Evolutionary conservation across 2,113 vertebrate genomes (phyloP), one percentile per base, ranked within the genome.

Genomic region (Lycaon pictus): DNA sequence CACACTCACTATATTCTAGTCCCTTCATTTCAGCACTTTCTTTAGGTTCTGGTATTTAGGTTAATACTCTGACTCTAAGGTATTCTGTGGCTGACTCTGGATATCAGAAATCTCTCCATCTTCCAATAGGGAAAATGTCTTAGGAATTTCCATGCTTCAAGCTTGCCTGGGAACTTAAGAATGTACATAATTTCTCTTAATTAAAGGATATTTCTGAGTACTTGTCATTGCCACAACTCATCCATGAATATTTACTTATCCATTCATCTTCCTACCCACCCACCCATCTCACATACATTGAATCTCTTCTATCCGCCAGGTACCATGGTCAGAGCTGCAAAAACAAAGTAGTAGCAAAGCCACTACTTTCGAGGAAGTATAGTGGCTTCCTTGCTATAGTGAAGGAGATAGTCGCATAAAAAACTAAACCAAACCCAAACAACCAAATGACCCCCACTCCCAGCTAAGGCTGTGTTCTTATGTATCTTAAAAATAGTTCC

Each of bases 111-210:
- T 29, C 29, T 53, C n/a, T 77, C 29, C 1, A 55, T 90, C 22
- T 25, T 87, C n/a, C 17, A 90, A n/a, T 80, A 62, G 55, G 81
- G 29, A 85, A 55, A 90, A 65, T 23, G 2, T 48, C 13, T 71
- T 58, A 65, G 29, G 48, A 53, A 85, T 86, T 89, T 83, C n/a
- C 19, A 27, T 79, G 67, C 43, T 95, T 97, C 9, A 65, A 69
- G 43, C 81, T 95, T 94, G 25, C 85, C 71, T 88, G 76, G 56
- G 9, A 94, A 95, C 53, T 85, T 72, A 90, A 55, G 37, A 92
- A 56, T 22, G 7, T 91, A 87, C 67, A 19, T 83, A 8, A 93
- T 96, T 94, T 95, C 32, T 84, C 90, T 96, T 97, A 90, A 88
- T 88, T 65, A 35, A 5, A 93, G 48, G 19, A 11, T 79, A 65